A percentile compares a stretch with the other conserved stretches of the same genome.
These are phyloP conservation scores for Drosophila vallismaia DNA, from an alignment of 2,888 invertebrate species.

Conservation along the genomic window DNA sequence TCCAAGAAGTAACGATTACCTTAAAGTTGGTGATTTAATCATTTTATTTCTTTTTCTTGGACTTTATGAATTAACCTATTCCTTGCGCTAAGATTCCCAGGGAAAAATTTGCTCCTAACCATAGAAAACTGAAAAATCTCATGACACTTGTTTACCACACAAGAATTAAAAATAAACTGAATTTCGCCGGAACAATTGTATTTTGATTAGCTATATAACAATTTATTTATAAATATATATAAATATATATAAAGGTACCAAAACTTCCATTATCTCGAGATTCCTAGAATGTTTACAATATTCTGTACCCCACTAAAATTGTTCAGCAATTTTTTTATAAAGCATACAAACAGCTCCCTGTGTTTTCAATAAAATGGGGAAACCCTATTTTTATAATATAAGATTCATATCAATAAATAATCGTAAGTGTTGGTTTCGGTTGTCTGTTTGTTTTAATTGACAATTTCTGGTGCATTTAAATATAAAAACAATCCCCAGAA, in stretches of 20 bases:
- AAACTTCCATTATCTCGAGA: too few relatives aligned
- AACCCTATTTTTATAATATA: not conserved
- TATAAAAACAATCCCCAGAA: not conserved
- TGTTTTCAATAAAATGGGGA: too few relatives aligned
- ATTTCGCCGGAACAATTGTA: not conserved
- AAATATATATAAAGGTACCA: not conserved
- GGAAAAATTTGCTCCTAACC: not conserved
- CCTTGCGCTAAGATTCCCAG: slow-evolving; percentile 24
- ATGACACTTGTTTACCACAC: slow-evolving; percentile 50
- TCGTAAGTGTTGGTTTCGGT: not conserved
- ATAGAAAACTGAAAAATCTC: slow-evolving; percentile 37
- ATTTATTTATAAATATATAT: not conserved
- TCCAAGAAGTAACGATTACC: slow-evolving; percentile 62
- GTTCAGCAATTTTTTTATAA: too few relatives aligned
- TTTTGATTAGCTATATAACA: slow-evolving; percentile 10
- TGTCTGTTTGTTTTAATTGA: slow-evolving; percentile 4
- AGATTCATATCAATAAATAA: not conserved
- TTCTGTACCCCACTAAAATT: too few relatives aligned
- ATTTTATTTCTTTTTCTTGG: not conserved
- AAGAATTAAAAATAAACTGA: slow-evolving; percentile 37
- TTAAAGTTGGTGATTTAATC: not conserved
- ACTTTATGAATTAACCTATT: slow-evolving; percentile 32
- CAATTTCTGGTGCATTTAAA: slow-evolving; percentile 5
- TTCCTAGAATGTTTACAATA: too few relatives aligned
- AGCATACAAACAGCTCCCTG: too few relatives aligned